Evolutionary conservation across 2,797 vertebrate species (phyloP), one percentile per base, ranked within the genome.

Genomic region (Kryptolebias ocellatus): DNA sequence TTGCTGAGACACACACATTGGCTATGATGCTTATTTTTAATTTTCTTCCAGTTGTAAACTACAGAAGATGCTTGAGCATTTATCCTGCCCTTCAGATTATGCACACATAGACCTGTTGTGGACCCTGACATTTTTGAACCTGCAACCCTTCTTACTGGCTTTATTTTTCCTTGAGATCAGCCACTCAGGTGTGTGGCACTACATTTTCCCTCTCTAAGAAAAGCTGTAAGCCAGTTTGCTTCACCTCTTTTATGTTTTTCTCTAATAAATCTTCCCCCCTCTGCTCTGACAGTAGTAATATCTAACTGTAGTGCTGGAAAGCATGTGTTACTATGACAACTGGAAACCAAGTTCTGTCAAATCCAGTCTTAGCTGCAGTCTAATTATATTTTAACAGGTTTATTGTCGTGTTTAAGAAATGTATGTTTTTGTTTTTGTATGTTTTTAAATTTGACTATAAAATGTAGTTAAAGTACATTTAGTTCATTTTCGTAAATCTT

Each of bases 241-340:
- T 50, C 5, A 24, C 17, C 46, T 60, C 20, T 46, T 39, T 59
- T n/a, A 39, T 39, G 12, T 60, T 67, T 39, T 47, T 55, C 42
- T 66, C 47, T 78, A 9, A 18, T 49, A 59, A 58, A 61, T 64
- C 57, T 62, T 57, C 31, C n/a, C 28, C 12, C 50, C 20, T n/a
- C 47, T 58, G 69, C 39, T 61, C 42, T 65, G 47, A 56, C 52
- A 58, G 57, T 11, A 7, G 63, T 50, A 60, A 67, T 67, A 58
- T 74, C 29, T 76, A 62, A 70, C 57, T 71, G 57, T 77, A 62
- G 63, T 49, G 70, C 37, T 11, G 5, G 29, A 73, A 70, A 66
- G 55, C 58, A 58, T 45, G 20, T 17, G 52, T 75, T 64, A 64
- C 65, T 56, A 66, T 72, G 68, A 69, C 64, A 72, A 74, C 61